Percentiles rank a stretch among this genome's conserved stretches.
Conservation (phyloP, 2,888 invertebrate genomes). For the Epinotia demarniana region DNA sequence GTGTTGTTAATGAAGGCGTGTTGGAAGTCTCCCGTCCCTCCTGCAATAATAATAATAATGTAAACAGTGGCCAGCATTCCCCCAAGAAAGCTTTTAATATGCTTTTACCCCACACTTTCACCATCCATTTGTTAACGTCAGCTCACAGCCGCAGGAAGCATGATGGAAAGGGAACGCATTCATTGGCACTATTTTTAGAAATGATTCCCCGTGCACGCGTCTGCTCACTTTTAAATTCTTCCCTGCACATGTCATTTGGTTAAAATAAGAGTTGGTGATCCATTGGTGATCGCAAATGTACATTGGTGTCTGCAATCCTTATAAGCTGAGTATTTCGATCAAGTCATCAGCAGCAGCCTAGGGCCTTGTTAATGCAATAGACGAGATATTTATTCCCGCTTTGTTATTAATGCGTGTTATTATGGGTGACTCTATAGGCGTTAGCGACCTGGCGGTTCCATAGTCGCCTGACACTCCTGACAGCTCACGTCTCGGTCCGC, state of each 20-base stretch:
- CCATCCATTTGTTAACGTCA: slow-evolving; percentile 50
- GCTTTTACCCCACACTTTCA: slow-evolving; percentile 46
- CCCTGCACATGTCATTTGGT: slow-evolving; percentile 31
- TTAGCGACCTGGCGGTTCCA: no score
- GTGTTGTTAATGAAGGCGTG: slow-evolving; percentile 11
- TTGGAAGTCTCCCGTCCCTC: slow-evolving; percentile 17
- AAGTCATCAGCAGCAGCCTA: background rate
- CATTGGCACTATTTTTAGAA: slow-evolving; percentile 43
- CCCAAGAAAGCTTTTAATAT: slow-evolving; percentile 49
- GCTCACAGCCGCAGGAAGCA: slow-evolving; percentile 43
- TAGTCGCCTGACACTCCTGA: no score
- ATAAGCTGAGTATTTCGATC: background rate
- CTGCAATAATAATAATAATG: slow-evolving; percentile 49
- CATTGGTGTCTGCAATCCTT: background rate
- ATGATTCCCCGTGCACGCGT: slow-evolving; percentile 23
- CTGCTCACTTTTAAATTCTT: slow-evolving; percentile 38
- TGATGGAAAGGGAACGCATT: slow-evolving; percentile 38
- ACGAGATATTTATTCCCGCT: no score
- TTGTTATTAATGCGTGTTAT: no score
- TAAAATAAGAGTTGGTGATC: slow-evolving; percentile 12
- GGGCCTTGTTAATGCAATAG: no score
- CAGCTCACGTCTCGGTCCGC: no score
- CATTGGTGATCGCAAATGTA: background rate
- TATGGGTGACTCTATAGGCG: no score
- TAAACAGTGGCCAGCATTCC: slow-evolving; percentile 51